phyloP scores from a whole-genome alignment of 2,113 vertebrate genomes.

The Spheniscus mendiculus region DNA sequence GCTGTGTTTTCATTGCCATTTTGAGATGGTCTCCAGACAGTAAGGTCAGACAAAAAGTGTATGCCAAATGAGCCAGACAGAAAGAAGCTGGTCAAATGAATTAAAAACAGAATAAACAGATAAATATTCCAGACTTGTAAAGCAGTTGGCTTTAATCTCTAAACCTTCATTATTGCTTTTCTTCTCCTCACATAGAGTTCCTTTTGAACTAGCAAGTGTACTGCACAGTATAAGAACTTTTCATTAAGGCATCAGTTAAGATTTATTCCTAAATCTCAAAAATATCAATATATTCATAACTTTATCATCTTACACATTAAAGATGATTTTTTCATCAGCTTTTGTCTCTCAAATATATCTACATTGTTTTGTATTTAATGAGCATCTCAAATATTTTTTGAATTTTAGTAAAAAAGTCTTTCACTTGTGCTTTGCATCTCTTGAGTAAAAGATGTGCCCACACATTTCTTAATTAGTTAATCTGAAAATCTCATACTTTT shows the following conservation, averaged over 20 bases:
- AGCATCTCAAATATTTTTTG: neutral
- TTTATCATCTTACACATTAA: neutral
- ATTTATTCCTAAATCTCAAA: neutral
- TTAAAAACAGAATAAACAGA: constrained; percentile 13
- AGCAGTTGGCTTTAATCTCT: neutral
- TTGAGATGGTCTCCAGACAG: constrained; percentile 27
- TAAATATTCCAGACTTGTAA: constrained; percentile 21
- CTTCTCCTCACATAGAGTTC: neutral
- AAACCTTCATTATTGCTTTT: neutral
- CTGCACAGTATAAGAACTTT: neutral
- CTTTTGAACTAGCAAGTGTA: neutral
- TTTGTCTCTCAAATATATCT: neutral
- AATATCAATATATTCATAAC: neutral
- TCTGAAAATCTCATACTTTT: neutral
- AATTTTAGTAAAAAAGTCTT: neutral
- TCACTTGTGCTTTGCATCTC: neutral
- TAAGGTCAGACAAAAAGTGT: constrained; percentile 18
- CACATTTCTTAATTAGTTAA: neutral
- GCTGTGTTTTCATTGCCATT: constrained; percentile 23
- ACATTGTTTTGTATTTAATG: neutral
- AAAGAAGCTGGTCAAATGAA: constrained; percentile 12
- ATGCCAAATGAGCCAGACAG: neutral
- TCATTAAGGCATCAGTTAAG: neutral
- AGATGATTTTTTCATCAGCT: neutral
- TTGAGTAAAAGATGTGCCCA: neutral